These are phyloP conservation scores for Philonicus albiceps DNA, from an alignment of 2,888 invertebrate species.

Conservation along the genomic window DNA sequence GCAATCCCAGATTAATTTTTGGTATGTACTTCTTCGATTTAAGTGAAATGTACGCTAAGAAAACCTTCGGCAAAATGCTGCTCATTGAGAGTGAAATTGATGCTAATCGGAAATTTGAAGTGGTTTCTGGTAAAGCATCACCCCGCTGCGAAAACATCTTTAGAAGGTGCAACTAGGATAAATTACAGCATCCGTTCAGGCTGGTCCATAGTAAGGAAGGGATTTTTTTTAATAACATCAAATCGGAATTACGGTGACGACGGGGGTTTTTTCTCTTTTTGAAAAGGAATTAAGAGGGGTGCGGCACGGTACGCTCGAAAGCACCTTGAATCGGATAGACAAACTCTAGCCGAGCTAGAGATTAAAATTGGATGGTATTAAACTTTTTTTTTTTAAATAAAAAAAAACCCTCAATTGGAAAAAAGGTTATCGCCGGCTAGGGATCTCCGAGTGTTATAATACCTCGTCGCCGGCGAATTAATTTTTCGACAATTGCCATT, in stretches of 20 bases:
- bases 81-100: neutral
- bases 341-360: neutral
- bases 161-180: neutral
- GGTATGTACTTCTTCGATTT: neutral
- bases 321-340: conserved; percentile 28
- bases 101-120: neutral
- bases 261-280: neutral
- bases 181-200: neutral
- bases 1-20: neutral
- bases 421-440: conserved; percentile 30
- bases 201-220: neutral
- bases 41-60: neutral
- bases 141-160: neutral
- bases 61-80: neutral
- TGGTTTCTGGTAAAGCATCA: neutral
- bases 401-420: conserved; percentile 20
- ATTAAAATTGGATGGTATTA: conserved; percentile 16
- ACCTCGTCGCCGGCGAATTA: conserved; percentile 23
- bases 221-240: conserved; percentile 24
- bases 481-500: conserved; percentile 29
- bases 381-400: too few species aligned
- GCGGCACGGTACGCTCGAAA: conserved; percentile 8
- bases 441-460: conserved; percentile 42
- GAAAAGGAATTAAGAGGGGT: conserved; percentile 4
- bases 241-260: conserved; percentile 24